Evolutionary conservation across 1,140 invertebrate species (phyloP).

Genomic region (Hyles vespertilio): DNA sequence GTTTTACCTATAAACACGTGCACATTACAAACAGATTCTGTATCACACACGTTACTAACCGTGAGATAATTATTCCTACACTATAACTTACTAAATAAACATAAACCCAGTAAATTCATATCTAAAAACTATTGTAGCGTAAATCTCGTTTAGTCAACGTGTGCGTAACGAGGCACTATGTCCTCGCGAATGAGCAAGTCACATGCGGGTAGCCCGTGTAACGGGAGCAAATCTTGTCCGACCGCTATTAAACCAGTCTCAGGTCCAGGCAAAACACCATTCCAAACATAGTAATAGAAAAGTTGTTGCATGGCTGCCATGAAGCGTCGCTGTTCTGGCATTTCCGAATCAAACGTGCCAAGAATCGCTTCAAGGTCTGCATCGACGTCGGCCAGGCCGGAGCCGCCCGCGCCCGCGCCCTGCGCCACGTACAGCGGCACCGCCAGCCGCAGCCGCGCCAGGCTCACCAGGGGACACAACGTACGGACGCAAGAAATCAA

Average conservation of each 20-base stretch:
- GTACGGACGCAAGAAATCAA: conserved; percentile 88
- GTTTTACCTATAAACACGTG: not conserved
- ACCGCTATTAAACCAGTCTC: conserved; percentile 79
- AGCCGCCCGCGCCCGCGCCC: conserved; percentile 35
- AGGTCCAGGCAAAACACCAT: conserved; percentile 79
- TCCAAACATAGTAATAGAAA: conserved; percentile 88
- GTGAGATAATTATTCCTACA: not conserved
- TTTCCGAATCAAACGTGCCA: conserved; percentile 83
- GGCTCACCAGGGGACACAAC: conserved; percentile 84
- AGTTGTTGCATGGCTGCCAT: conserved; percentile 87
- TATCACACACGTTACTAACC: not conserved
- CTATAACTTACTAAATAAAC: no score
- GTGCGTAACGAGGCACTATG: conserved; percentile 83
- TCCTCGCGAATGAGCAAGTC: conserved; percentile 85
- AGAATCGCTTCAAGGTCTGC: conserved; percentile 83
- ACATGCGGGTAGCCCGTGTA: conserved; percentile 81
- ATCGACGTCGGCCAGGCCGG: conserved; percentile 41
- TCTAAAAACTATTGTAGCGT: not conserved
- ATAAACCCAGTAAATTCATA: no score
- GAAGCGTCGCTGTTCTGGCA: conserved; percentile 83
- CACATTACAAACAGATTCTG: not conserved
- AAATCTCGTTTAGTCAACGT: conserved; percentile 50
- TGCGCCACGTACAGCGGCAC: conserved; percentile 86
- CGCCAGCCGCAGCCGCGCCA: conserved; percentile 76
- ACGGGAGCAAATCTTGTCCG: conserved; percentile 80